These are phyloP conservation scores for Perca fluviatilis DNA, from an alignment of 2,113 vertebrate genomes.

Conservation along the genomic window DNA sequence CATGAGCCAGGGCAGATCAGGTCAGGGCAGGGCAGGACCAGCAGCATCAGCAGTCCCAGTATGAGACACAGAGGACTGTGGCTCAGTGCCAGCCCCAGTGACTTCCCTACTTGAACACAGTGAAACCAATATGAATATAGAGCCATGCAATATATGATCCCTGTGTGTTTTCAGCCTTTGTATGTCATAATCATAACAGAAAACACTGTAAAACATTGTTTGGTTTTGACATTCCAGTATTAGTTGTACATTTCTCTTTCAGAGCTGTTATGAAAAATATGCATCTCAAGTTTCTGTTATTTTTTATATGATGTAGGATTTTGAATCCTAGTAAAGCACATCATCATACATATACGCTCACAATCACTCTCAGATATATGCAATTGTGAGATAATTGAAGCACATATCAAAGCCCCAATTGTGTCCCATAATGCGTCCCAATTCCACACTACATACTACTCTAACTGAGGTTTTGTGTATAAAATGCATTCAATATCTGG, in stretches of 20 bases:
- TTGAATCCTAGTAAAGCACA: not conserved
- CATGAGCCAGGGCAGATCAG: constrained; percentile 56
- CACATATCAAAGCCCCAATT: not conserved
- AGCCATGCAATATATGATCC: constrained; percentile 23
- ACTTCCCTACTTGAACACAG: constrained; percentile 73
- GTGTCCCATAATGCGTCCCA: not conserved
- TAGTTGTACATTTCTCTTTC: not conserved
- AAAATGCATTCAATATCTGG: not conserved
- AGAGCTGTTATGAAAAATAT: not conserved
- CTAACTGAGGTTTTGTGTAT: not conserved
- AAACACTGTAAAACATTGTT: not conserved
- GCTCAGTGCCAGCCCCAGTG: constrained; percentile 61
- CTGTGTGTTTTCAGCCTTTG: not conserved
- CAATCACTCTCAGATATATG: not conserved
- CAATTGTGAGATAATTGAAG: not conserved
- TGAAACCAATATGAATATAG: constrained; percentile 27
- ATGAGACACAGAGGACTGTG: constrained; percentile 69
- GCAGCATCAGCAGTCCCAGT: constrained; percentile 77
- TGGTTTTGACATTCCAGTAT: not conserved
- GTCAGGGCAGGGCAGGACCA: constrained; percentile 44
- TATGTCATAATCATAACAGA: not conserved
- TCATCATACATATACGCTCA: not conserved
- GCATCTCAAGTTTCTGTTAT: not conserved
- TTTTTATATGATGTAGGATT: not conserved
- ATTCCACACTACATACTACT: not conserved